phyloP scores from a whole-genome alignment of 1,140 invertebrate species.

The Drosophila leontia region DNA sequence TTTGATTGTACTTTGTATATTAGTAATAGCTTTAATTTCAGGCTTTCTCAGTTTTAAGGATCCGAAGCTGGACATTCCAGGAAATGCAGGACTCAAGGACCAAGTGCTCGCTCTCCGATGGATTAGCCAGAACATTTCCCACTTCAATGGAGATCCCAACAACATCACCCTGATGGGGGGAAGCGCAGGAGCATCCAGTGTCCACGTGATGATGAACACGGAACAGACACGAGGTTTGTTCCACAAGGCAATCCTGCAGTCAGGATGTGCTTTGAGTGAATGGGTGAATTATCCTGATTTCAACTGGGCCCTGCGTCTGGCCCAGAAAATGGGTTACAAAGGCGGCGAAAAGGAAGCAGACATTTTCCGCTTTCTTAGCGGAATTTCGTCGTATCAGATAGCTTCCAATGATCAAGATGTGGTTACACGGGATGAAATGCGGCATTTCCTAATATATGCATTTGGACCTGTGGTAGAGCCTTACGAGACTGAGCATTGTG shows the following conservation, averaged over 20 bases:
- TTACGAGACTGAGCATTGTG: constrained; percentile 63
- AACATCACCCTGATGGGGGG: constrained; percentile 79
- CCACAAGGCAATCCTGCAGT: constrained; percentile 85
- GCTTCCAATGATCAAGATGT: constrained; percentile 58
- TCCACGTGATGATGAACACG: constrained; percentile 86
- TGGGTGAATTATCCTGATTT: constrained; percentile 72
- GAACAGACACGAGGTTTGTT: constrained; percentile 83
- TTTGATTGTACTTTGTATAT: background rate
- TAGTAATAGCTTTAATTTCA: constrained; percentile 6
- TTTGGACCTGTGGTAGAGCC: constrained; percentile 4
- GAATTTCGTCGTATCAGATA: constrained; percentile 17
- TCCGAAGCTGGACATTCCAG: constrained; percentile 68
- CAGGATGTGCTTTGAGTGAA: constrained; percentile 85
- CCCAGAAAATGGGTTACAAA: background rate
- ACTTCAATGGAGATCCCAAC: constrained; percentile 74
- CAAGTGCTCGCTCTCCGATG: constrained; percentile 86
- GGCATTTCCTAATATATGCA: background rate
- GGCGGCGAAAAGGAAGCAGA: background rate
- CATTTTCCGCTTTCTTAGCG: background rate
- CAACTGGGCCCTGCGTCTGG: constrained; percentile 42
- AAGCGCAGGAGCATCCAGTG: constrained; percentile 84
- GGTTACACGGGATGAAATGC: constrained; percentile 41
- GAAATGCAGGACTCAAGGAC: constrained; percentile 84
- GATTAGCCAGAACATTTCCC: constrained; percentile 88
- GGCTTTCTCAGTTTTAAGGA: constrained; percentile 81